These are phyloP conservation scores for Lemur catta DNA, from an alignment of 2,797 vertebrate genomes.

Conservation along the genomic window DNA sequence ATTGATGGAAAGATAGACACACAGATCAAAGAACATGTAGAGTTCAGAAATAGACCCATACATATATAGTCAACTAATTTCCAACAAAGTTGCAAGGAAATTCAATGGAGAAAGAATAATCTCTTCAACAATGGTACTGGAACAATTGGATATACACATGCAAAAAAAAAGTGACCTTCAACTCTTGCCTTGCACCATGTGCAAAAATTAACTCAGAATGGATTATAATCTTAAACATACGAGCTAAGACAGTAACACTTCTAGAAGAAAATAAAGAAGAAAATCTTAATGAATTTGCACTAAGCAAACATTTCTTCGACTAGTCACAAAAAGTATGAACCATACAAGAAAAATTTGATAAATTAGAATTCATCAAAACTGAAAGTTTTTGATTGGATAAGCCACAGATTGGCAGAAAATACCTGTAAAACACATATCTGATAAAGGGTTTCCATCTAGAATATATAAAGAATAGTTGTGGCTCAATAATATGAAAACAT, in stretches of 20 bases:
- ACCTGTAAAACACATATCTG: background rate
- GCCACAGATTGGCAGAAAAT: background rate
- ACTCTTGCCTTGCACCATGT: background rate
- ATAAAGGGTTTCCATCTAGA: background rate
- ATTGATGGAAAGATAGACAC: background rate
- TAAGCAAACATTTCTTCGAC: background rate
- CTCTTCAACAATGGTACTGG: background rate
- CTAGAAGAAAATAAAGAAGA: background rate
- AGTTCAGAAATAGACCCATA: background rate
- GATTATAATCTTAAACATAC: background rate
- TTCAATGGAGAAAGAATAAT: background rate
- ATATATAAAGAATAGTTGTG: background rate
- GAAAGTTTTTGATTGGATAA: background rate
- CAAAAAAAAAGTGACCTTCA: background rate
- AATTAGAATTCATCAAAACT: background rate
- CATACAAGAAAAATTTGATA: background rate
- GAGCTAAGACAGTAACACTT: background rate
- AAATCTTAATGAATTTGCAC: background rate
- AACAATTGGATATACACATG: background rate
- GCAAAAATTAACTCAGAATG: background rate
- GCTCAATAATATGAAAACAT: background rate
- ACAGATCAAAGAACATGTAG: background rate
- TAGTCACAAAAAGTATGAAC: background rate
- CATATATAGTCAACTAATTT: background rate
- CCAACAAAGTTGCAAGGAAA: background rate